Percentiles rank a stretch among this genome's conserved stretches.
These are phyloP conservation scores for Lutraria rhynchaena DNA, from an alignment of 1,140 invertebrate species.

Conservation along the genomic window DNA sequence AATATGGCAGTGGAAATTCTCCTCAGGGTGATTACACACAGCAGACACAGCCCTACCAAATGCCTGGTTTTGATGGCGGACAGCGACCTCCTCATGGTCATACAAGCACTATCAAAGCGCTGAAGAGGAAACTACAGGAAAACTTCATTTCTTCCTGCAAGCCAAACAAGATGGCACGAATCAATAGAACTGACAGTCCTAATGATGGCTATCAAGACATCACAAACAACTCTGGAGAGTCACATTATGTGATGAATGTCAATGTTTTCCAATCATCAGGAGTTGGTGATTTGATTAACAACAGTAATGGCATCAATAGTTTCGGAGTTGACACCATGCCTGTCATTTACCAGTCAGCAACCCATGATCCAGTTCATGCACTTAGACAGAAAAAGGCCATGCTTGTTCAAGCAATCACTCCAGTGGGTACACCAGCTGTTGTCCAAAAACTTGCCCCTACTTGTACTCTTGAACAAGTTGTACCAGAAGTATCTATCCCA, in stretches of 20 bases:
- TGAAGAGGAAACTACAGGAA: slow-evolving; percentile 77
- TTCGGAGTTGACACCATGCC: slow-evolving; percentile 60
- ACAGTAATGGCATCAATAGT: slow-evolving; percentile 15
- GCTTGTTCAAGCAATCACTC: slow-evolving; percentile 28
- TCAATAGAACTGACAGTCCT: slow-evolving; percentile 31
- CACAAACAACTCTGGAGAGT: slow-evolving; percentile 1
- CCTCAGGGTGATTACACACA: slow-evolving; percentile 39
- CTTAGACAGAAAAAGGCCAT: slow-evolving; percentile 55
- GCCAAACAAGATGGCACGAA: slow-evolving; percentile 71
- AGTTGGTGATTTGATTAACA: neutral
- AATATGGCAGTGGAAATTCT: neutral
- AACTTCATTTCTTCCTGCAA: slow-evolving; percentile 72
- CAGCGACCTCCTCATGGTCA: slow-evolving; percentile 63
- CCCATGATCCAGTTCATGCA: slow-evolving; percentile 34
- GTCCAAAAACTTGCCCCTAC: slow-evolving; percentile 41
- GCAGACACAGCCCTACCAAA: slow-evolving; percentile 35
- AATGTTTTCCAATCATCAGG: slow-evolving; percentile 38
- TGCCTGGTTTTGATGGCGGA: slow-evolving; percentile 31
- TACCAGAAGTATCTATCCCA: slow-evolving; percentile 73
- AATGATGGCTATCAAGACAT: slow-evolving; percentile 41
- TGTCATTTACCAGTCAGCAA: slow-evolving; percentile 53
- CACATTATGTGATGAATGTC: slow-evolving; percentile 51
- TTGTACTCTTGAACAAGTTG: slow-evolving; percentile 71
- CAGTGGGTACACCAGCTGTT: slow-evolving; percentile 44
- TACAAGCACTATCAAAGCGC: slow-evolving; percentile 72